A percentile compares a stretch with the other conserved stretches of the same genome.
Conservation (phyloP, 2,888 invertebrate species). For the Amblyteles armatorius region DNA sequence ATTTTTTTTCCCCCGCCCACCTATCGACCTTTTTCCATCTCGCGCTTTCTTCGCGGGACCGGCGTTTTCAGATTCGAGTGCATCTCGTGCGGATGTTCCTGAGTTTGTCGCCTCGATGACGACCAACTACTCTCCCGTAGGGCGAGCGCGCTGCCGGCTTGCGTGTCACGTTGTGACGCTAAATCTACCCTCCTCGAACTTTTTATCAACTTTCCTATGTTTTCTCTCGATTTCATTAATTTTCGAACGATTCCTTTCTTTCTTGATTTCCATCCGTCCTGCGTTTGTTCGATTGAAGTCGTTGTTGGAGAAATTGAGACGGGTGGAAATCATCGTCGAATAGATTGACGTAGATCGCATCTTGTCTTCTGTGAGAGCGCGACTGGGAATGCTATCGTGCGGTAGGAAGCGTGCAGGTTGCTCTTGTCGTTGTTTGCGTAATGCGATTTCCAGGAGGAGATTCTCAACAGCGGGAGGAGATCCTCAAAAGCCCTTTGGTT, state of each 20-base stretch:
- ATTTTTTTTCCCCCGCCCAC: conserved; percentile 34
- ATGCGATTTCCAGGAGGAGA: no score
- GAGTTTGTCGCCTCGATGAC: conserved; percentile 29
- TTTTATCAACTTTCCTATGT: conserved; percentile 58
- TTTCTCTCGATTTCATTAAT: conserved; percentile 40
- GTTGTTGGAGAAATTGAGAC: conserved; percentile 18
- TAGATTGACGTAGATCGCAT: conserved; percentile 1
- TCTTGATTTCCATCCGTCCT: conserved; percentile 41
- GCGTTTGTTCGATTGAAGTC: conserved; percentile 46
- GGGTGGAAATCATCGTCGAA: background rate
- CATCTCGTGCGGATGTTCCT: conserved; percentile 36
- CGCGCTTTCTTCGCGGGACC: conserved; percentile 28
- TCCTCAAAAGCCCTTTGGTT: no score
- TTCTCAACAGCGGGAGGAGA: no score
- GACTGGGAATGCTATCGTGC: no score
- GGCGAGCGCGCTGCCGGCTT: background rate
- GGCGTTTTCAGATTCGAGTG: conserved; percentile 36
- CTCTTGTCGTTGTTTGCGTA: no score
- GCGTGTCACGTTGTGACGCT: conserved; percentile 62
- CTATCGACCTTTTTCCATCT: conserved; percentile 31
- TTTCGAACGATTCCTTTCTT: conserved; percentile 6
- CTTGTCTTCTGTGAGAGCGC: background rate
- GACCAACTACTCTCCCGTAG: background rate
- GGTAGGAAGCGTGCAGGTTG: no score
- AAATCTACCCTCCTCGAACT: conserved; percentile 61